A percentile compares a stretch with the other conserved stretches of the same genome.
Evolutionary conservation across 2,888 invertebrate species (phyloP).

Genomic region (Brenthis hecate): DNA sequence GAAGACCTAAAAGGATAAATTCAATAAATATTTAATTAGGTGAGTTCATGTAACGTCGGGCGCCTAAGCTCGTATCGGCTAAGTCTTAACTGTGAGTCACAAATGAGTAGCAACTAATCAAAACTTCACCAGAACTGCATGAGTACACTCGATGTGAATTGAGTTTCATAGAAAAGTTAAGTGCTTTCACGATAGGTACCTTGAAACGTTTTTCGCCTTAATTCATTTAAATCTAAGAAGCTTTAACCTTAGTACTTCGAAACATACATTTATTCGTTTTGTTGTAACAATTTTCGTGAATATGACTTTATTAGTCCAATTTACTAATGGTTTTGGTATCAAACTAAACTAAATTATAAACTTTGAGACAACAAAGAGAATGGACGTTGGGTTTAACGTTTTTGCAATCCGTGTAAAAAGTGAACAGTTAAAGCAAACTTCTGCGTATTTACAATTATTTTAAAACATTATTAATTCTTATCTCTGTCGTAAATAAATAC

Average conservation of each 20-base stretch:
- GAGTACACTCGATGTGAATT: conserved; percentile 27
- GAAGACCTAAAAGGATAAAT: background rate
- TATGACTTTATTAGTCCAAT: conserved; percentile 2
- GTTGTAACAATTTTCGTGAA: background rate
- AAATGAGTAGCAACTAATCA: conserved; percentile 38
- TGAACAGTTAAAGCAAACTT: background rate
- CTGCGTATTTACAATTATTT: too few relatives aligned
- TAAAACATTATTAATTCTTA: too few relatives aligned
- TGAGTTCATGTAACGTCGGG: conserved; percentile 31
- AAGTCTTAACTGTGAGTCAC: conserved; percentile 30
- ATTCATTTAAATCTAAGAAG: background rate
- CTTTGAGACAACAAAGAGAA: conserved; percentile 17
- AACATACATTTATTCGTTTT: conserved; percentile 1
- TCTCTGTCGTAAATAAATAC: too few relatives aligned
- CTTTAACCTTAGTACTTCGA: too few relatives aligned
- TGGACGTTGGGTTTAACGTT: conserved; percentile 10
- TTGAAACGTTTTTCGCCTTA: background rate
- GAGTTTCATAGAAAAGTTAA: conserved; percentile 33
- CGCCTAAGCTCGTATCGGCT: conserved; percentile 23
- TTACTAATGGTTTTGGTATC: conserved; percentile 4
- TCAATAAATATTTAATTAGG: conserved; percentile 25
- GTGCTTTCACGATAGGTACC: conserved; percentile 13
- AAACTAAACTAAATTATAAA: conserved; percentile 8
- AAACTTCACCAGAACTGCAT: conserved; percentile 37
- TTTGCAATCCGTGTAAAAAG: background rate